Evolutionary conservation across 2,888 invertebrate species (phyloP), one percentile per base, ranked within the genome.

Genomic region (Eupithecia dodoneata): DNA sequence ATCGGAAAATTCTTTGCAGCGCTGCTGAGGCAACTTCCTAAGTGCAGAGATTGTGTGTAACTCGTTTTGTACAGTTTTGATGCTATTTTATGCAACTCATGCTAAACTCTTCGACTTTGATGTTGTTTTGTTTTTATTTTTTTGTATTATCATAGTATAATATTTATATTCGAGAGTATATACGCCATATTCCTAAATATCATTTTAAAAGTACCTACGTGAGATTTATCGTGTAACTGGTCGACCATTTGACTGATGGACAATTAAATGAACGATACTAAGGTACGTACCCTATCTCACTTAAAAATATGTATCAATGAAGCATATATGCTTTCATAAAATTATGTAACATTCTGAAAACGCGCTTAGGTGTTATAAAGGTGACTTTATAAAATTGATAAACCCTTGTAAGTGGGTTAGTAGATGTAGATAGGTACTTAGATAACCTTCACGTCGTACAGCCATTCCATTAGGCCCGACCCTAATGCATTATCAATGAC

Each of bases 401-500:
- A 47, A 12, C 70, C 70, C 18, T 30, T 70, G 69, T 70, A 69
- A 41, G 70, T 18, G n/a, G 4, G 69, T 44, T 30, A 47, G n/a
- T 10, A 18, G 30, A 9, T n/a, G n/a, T 10, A 18, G 30, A 9
- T n/a, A 45, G 47, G 10, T 69, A 69, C 44, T 45, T n/a, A 4
- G 45, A 13, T 18, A 66, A 66, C 47, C 47, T 12, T 12, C 4
- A 47, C 63, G 69, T 49, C 72, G 63, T 76, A 80, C 74, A 79
- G 71, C 73, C 76, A 76, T 76, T 79, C 84, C 82, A 83, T 84
- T 84, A 82, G 75, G 80, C 71, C 76, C 79, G 82, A 83, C 83
- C 85, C 83, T 85, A 84, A 85, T 84, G 84, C 81, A 83, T 84
- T 85, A 84, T 84, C 85, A 82, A 85, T 84, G 84, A 85, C 83